Conservation (phyloP, 2,888 invertebrate genomes). For the Lasioglossum calceatum region DNA sequence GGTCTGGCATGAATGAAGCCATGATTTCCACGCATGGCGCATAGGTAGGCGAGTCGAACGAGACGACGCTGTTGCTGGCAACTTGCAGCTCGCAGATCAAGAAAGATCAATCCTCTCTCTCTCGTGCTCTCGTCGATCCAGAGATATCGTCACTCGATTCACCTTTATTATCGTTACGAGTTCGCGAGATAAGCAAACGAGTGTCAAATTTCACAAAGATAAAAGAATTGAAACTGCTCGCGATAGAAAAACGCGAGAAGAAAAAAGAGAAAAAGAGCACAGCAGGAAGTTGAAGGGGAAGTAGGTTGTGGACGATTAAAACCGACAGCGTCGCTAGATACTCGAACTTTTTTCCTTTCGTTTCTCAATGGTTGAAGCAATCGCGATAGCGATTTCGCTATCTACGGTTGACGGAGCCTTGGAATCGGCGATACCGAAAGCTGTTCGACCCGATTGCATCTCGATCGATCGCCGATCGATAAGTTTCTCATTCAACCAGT, state of each 20-base stretch:
- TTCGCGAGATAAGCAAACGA: neutral
- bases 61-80: slow-evolving; percentile 32
- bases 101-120: slow-evolving; percentile 38
- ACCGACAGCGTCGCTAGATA: neutral
- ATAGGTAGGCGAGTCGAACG: slow-evolving; percentile 67
- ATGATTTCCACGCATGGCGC: slow-evolving; percentile 77
- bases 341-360: slow-evolving; percentile 2
- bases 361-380: slow-evolving; percentile 1
- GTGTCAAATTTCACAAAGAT: neutral
- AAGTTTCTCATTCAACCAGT: slow-evolving; percentile 38
- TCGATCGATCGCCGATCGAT: slow-evolving; percentile 33
- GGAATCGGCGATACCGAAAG: slow-evolving; percentile 28
- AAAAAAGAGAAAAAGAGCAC: neutral
- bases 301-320: neutral
- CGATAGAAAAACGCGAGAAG: neutral
- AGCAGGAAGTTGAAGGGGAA: neutral
- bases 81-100: neutral
- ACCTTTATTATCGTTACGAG: neutral
- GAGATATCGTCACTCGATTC: neutral
- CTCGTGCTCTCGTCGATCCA: neutral
- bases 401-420: slow-evolving; percentile 14
- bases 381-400: slow-evolving; percentile 13
- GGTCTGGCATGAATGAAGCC: slow-evolving; percentile 80
- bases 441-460: slow-evolving; percentile 24
- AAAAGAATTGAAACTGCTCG: neutral